phyloP scores from a whole-genome alignment of 2,797 vertebrate species.

The Coluber constrictor region DNA sequence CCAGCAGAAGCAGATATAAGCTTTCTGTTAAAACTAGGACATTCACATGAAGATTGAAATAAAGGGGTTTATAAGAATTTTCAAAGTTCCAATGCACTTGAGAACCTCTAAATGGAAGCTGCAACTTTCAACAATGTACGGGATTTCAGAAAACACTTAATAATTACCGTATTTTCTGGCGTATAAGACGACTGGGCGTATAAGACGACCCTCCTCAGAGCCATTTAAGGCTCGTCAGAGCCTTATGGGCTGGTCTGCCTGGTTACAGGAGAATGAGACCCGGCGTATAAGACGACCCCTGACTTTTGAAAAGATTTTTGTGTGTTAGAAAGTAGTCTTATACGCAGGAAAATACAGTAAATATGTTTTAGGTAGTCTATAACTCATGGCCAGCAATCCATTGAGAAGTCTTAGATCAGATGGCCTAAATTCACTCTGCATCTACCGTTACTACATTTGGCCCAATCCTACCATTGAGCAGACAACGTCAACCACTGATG shows the following conservation, averaged over 20 bases:
- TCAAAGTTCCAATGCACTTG: neutral
- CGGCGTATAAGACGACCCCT: too few relatives aligned
- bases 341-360: too few relatives aligned
- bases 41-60: neutral
- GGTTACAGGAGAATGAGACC: too few relatives aligned
- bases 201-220: too few relatives aligned
- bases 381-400: neutral
- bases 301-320: too few relatives aligned
- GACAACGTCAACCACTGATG: neutral
- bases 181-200: too few relatives aligned
- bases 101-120: neutral
- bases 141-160: neutral
- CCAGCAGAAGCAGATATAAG: neutral
- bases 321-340: too few relatives aligned
- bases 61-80: neutral
- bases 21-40: neutral
- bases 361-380: neutral
- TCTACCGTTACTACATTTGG: neutral
- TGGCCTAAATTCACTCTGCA: neutral
- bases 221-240: too few relatives aligned
- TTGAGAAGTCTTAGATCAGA: neutral
- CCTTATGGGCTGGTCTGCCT: too few relatives aligned
- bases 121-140: neutral
- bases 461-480: neutral
- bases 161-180: too few relatives aligned